Evolutionary conservation across 2,888 invertebrate genomes (phyloP).

Genomic region (Drosophila quinaria): DNA sequence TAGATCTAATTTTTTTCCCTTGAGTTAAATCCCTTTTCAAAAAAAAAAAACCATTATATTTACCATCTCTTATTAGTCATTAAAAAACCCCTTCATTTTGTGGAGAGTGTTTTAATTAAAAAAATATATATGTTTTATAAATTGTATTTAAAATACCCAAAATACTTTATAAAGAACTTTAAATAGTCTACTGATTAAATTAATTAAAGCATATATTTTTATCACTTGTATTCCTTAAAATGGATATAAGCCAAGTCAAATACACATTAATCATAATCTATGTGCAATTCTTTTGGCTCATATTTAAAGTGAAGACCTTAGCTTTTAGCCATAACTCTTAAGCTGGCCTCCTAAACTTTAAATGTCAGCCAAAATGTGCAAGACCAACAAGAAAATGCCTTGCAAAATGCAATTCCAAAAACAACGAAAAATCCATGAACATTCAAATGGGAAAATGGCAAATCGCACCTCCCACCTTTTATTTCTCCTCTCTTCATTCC

Average conservation of each 20-base stretch:
- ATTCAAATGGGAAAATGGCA: constrained; percentile 46
- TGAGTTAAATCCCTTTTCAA: no score
- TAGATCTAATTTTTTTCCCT: no score
- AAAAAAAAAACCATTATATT: no score
- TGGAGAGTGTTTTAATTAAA: no score
- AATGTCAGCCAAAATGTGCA: constrained; percentile 66
- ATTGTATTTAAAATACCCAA: no score
- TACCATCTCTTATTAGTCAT: no score
- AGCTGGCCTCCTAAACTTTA: constrained; percentile 81
- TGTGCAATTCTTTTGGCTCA: constrained; percentile 19
- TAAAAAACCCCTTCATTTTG: no score
- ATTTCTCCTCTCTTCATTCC: not conserved
- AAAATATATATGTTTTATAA: no score
- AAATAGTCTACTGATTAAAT: not conserved
- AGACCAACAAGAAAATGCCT: constrained; percentile 16
- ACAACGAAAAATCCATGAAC: constrained; percentile 26
- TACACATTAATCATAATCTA: constrained; percentile 23
- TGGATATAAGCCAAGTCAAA: not conserved
- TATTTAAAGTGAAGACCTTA: constrained; percentile 11
- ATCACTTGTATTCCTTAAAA: not conserved
- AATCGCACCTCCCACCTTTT: constrained; percentile 3
- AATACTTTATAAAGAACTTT: not conserved
- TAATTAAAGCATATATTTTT: not conserved
- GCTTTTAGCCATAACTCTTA: constrained; percentile 42
- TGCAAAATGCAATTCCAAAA: constrained; percentile 29